Percentiles rank a stretch among this genome's conserved stretches.
These are phyloP conservation scores for Lamellibrachia luymesi DNA, from an alignment of 1,140 invertebrate genomes.

Conservation along the genomic window DNA sequence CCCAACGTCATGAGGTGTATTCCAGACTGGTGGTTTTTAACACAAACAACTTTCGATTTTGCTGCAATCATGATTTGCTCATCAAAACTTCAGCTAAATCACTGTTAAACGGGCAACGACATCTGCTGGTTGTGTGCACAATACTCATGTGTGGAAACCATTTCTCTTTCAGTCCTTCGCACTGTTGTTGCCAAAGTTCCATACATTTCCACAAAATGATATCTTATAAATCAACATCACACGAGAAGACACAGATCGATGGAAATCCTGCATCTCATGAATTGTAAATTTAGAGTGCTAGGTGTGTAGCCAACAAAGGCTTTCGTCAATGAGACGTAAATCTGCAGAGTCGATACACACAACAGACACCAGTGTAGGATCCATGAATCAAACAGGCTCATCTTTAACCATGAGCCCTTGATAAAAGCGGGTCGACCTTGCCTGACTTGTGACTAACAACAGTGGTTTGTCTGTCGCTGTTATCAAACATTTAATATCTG, in stretches of 20 bases:
- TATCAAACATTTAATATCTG: not conserved
- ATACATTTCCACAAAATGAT: not conserved
- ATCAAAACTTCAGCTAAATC: not conserved
- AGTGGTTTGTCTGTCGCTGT: not conserved
- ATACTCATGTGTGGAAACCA: not conserved
- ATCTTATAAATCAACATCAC: not conserved
- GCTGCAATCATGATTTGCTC: not conserved
- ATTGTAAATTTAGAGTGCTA: not conserved
- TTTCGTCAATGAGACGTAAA: not conserved
- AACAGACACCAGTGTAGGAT: not conserved
- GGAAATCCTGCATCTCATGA: not conserved
- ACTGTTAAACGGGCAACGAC: not conserved
- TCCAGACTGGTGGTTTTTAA: not conserved
- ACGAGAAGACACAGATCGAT: not conserved
- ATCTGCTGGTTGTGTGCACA: not conserved
- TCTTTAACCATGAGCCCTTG: not conserved
- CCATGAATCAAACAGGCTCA: not conserved
- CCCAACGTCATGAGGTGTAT: not conserved
- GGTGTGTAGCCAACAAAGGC: not conserved
- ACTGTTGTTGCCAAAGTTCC: not conserved
- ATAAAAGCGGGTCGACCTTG: not conserved
- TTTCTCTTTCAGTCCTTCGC: not conserved
- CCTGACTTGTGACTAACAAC: not conserved
- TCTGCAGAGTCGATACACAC: not conserved
- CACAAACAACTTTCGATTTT: not conserved